Evolutionary conservation across 2,888 invertebrate species (phyloP).

Genomic region (Leptopterna dolabrata): DNA sequence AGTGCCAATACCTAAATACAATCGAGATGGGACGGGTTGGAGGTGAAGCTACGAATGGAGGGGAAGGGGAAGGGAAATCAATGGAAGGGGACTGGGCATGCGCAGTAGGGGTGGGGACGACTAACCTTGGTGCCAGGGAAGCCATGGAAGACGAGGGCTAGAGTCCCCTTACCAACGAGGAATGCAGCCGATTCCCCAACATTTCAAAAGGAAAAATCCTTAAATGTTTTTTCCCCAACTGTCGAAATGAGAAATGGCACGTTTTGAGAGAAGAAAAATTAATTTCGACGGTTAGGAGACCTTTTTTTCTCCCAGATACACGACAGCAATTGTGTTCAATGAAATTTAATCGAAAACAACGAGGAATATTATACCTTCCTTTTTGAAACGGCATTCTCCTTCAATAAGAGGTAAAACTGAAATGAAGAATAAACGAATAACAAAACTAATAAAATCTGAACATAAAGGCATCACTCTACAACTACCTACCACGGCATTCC

Average conservation of each 20-base stretch:
- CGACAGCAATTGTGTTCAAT: too few species aligned
- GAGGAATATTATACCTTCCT: too few species aligned
- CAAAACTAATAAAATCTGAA: too few species aligned
- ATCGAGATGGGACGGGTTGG: constrained; percentile 10
- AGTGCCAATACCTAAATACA: constrained; percentile 33
- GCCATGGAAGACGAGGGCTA: neutral
- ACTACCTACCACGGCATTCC: too few species aligned
- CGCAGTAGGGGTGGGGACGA: constrained; percentile 22
- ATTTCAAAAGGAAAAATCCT: constrained; percentile 19
- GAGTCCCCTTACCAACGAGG: constrained; percentile 17
- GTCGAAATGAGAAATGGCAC: too few species aligned
- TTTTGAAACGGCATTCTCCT: too few species aligned
- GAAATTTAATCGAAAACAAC: too few species aligned
- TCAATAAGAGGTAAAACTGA: too few species aligned
- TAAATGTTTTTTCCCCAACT: neutral
- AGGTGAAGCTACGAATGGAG: neutral
- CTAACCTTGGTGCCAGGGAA: constrained; percentile 30
- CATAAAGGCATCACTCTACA: too few species aligned
- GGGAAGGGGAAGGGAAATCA: constrained; percentile 18
- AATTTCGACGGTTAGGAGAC: neutral
- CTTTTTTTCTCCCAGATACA: too few species aligned
- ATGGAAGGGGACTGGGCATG: constrained; percentile 44
- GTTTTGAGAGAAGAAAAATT: neutral
- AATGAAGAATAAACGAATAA: too few species aligned
- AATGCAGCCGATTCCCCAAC: constrained; percentile 41